Evolutionary conservation across 2,797 vertebrate species (phyloP).

Genomic region (Smutsia gigantea): DNA sequence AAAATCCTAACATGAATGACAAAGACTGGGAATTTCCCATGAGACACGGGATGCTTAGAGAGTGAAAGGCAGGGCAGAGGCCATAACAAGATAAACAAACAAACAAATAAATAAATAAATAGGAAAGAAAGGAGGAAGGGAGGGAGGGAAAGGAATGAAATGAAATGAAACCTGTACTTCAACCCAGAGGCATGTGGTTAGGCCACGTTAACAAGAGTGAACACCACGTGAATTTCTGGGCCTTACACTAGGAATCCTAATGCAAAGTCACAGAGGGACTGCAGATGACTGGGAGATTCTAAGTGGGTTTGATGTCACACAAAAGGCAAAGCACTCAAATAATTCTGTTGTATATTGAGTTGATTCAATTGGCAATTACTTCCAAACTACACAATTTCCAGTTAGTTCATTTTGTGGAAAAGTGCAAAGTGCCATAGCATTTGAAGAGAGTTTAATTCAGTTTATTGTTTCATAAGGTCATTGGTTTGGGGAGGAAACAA

Average conservation of each 20-base stretch:
- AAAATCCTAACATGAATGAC: background rate
- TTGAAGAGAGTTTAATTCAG: constrained; percentile 72
- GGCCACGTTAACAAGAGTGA: background rate
- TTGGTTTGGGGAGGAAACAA: constrained; percentile 79
- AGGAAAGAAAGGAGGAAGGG: no score
- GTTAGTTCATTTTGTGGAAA: constrained; percentile 70
- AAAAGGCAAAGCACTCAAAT: constrained; percentile 44
- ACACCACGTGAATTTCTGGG: background rate
- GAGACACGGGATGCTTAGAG: background rate
- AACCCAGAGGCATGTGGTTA: background rate
- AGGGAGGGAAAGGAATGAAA: no score
- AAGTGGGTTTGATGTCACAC: background rate
- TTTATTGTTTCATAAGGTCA: constrained; percentile 82
- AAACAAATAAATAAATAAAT: background rate
- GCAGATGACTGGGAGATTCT: background rate
- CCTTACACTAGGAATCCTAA: background rate
- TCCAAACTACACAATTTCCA: constrained; percentile 71
- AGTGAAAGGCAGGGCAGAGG: background rate
- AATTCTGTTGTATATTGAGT: constrained; percentile 57
- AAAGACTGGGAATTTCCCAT: background rate
- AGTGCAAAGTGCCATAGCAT: constrained; percentile 68
- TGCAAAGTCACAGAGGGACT: background rate
- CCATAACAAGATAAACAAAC: background rate
- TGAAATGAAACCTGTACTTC: background rate
- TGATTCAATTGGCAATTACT: constrained; percentile 55